phyloP scores from a whole-genome alignment of 2,113 vertebrate species.

The Nothobranchius kuhntae region DNA sequence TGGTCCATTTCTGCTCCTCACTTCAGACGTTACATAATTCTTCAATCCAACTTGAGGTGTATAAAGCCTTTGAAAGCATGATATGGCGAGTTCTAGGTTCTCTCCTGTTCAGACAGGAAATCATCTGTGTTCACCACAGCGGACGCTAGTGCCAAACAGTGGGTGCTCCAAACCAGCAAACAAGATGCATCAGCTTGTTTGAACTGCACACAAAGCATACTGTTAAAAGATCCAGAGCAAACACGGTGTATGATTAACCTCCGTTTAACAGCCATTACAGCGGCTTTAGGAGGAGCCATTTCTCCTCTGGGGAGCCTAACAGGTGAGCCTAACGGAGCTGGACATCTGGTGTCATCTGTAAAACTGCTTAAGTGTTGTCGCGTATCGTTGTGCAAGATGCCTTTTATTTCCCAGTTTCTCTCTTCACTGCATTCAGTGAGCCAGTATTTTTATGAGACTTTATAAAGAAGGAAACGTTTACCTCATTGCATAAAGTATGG shows the following conservation, averaged over 20 bases:
- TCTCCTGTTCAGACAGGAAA: conserved; percentile 32
- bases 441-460: conserved; percentile 30
- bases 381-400: conserved; percentile 28
- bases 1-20: not conserved
- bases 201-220: conserved; percentile 11
- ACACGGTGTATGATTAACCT: conserved; percentile 35
- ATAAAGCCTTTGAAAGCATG: not conserved
- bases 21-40: not conserved
- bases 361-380: conserved; percentile 42
- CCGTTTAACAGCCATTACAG: conserved; percentile 7
- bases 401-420: not conserved
- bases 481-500: conserved; percentile 31
- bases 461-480: conserved; percentile 45
- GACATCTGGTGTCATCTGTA: conserved; percentile 34
- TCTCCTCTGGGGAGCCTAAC: conserved; percentile 7
- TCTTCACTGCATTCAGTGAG: conserved; percentile 35
- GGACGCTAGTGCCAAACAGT: conserved; percentile 19
- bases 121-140: conserved; percentile 18
- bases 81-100: too few relatives aligned
- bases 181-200: conserved; percentile 31
- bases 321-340: conserved; percentile 40
- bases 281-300: conserved; percentile 14
- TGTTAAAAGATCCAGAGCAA: conserved; percentile 5
- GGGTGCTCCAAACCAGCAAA: conserved; percentile 36
- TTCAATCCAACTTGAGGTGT: not conserved